Percentiles rank a stretch among this genome's conserved stretches.
Conservation (phyloP, 2,113 vertebrate species). For the human region GRCh38 chr3:119317501-119318000, state of each 20-base stretch:
- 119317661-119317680: not conserved
- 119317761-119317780: not conserved
- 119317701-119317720: not conserved
- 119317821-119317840: not conserved
- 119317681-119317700: not conserved
- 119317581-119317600: not conserved
- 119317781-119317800: not conserved
- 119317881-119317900: not conserved
- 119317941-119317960: not conserved
- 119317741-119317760: not conserved
- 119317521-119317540: not conserved
- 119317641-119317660: not conserved
- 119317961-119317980: not conserved
- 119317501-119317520: constrained; percentile 41
- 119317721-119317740: not conserved
- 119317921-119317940: not conserved
- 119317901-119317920: not conserved
- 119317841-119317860: not conserved
- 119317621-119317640: not conserved
- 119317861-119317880: constrained; percentile 9
- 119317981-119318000: not conserved
- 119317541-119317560: not conserved
- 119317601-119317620: not conserved
- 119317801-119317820: not conserved
- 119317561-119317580: not conserved